Conservation (phyloP, 2,888 invertebrate species). For the Xanthia togata region DNA sequence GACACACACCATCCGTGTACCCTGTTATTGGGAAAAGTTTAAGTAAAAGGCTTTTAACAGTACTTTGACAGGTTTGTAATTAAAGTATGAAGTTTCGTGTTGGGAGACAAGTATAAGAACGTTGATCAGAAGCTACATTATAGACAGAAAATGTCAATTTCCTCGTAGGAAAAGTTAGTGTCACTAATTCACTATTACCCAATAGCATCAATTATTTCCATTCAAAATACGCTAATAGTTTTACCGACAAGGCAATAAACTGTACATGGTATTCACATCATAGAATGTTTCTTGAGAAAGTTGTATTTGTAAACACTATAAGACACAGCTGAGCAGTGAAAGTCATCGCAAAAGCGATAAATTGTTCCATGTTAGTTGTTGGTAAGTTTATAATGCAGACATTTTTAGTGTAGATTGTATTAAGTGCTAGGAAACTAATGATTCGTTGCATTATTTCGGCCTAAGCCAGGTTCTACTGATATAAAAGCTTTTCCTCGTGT, state of each 20-base stretch:
- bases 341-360: constrained; percentile 66
- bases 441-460: constrained; percentile 9
- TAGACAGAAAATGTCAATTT: background rate
- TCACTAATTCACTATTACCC: no score
- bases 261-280: constrained; percentile 56
- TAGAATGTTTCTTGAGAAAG: constrained; percentile 66
- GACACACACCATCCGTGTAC: constrained; percentile 20
- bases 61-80: constrained; percentile 45
- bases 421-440: background rate
- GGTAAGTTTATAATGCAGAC: constrained; percentile 36
- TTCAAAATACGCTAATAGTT: constrained; percentile 19
- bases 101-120: background rate
- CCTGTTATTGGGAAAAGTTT: constrained; percentile 21
- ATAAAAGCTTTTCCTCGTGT: constrained; percentile 29
- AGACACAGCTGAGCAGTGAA: constrained; percentile 64
- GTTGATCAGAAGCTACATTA: background rate
- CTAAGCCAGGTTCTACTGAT: constrained; percentile 2
- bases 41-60: constrained; percentile 16
- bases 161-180: background rate
- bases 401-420: constrained; percentile 33
- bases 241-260: constrained; percentile 37
- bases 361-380: constrained; percentile 59
- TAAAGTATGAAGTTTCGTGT: constrained; percentile 18
- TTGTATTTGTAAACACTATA: constrained; percentile 65
- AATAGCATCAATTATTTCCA: background rate